Evolutionary conservation across 2,113 vertebrate species (phyloP).

Genomic region (Pomatostomus ruficeps): DNA sequence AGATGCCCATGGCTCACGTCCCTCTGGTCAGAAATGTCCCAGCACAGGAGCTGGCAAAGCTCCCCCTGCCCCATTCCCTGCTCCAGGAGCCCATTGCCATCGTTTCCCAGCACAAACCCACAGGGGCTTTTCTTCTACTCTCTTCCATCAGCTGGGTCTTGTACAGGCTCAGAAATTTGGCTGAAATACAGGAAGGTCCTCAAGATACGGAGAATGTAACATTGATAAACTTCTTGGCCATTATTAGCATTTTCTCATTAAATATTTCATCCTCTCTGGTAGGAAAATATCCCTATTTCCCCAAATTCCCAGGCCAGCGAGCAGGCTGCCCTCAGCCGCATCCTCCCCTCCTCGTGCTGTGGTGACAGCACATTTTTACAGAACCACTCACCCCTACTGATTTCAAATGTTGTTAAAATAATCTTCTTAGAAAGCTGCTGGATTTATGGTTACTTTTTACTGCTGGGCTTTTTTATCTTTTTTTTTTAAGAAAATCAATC

Average conservation of each 20-base stretch:
- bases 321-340: not conserved
- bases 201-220: not conserved
- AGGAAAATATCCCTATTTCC: not conserved
- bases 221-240: not conserved
- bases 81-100: rapidly evolving
- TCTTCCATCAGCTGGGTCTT: not conserved
- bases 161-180: not conserved
- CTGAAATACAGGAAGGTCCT: not conserved
- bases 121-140: not conserved
- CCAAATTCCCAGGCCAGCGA: not conserved
- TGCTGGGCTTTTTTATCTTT: not conserved
- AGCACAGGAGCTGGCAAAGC: not conserved
- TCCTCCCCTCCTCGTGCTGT: not conserved
- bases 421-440: not conserved
- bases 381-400: not conserved
- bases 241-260: not conserved
- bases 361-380: not conserved
- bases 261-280: not conserved
- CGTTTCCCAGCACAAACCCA: rapidly evolving
- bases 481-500: not conserved
- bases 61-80: rapidly evolving
- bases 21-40: not conserved
- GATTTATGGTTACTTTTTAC: not conserved
- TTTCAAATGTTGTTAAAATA: not conserved
- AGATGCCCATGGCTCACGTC: rapidly evolving